Evolutionary conservation across 2,113 vertebrate genomes (phyloP).

Genomic region (Dendrocopos noguchii): DNA sequence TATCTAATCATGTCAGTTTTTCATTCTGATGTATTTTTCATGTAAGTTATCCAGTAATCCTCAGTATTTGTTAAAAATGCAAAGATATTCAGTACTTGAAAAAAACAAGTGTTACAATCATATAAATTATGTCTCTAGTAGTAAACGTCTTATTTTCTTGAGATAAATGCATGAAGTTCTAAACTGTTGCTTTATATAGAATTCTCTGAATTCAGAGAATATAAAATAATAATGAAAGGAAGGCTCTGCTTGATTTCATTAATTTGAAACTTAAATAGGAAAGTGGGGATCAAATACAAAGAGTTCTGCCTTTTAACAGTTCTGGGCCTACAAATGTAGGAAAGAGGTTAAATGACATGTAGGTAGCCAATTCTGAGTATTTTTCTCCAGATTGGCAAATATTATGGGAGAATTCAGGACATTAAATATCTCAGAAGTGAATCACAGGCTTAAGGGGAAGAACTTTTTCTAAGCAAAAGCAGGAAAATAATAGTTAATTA

Average conservation of each 20-base stretch:
- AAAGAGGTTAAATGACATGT: neutral
- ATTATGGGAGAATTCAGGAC: neutral
- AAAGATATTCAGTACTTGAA: neutral
- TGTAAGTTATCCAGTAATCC: neutral
- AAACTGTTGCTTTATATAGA: neutral
- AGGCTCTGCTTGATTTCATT: neutral
- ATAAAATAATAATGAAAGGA: neutral
- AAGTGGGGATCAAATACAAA: neutral
- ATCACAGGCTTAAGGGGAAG: neutral
- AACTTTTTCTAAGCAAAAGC: constrained; percentile 1
- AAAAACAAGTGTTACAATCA: neutral
- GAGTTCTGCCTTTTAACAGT: neutral
- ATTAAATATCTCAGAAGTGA: neutral
- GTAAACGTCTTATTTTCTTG: neutral
- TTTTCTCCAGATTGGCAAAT: neutral
- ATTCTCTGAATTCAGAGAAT: neutral
- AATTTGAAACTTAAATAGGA: neutral
- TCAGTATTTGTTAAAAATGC: neutral
- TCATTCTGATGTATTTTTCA: neutral
- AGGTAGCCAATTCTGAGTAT: neutral
- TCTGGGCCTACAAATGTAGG: neutral
- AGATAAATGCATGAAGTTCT: neutral
- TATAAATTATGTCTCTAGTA: neutral
- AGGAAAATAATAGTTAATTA: neutral
- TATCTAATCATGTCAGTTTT: neutral